These are phyloP conservation scores for Oxyura jamaicensis DNA, from an alignment of 2,113 vertebrate species.

Conservation along the genomic window DNA sequence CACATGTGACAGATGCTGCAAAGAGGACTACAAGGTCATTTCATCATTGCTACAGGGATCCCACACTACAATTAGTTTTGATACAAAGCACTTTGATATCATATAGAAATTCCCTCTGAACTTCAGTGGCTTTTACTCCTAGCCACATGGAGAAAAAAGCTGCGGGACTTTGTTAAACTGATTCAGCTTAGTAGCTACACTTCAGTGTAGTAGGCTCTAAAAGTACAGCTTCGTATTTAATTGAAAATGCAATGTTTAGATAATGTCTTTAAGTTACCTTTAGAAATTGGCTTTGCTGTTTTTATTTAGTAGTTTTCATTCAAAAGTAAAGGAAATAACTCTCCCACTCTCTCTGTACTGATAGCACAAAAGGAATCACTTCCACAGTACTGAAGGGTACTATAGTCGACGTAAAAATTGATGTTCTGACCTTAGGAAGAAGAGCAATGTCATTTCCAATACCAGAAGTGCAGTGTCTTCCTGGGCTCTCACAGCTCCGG, in stretches of 20 bases:
- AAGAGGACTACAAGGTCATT: neutral
- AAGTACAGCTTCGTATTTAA: neutral
- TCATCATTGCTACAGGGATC: neutral
- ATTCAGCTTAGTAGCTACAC: no score
- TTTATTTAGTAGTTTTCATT: neutral
- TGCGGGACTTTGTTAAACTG: neutral
- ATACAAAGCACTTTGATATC: fast-evolving
- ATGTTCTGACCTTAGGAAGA: neutral
- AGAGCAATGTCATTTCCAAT: neutral
- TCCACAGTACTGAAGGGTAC: neutral
- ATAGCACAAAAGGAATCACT: neutral
- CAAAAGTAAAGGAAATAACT: neutral
- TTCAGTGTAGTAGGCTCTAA: neutral
- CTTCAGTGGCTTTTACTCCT: neutral
- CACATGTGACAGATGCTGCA: neutral
- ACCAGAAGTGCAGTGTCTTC: neutral
- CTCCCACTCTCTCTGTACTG: neutral
- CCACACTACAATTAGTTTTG: neutral
- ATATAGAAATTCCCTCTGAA: neutral
- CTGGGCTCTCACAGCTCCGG: neutral
- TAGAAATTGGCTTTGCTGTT: neutral
- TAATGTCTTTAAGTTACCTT: neutral
- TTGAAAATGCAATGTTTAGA: neutral
- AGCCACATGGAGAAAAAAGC: neutral
- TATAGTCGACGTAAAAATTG: neutral